phyloP scores from a whole-genome alignment of 2,888 invertebrate genomes.

The Ophioninae sp. region DNA sequence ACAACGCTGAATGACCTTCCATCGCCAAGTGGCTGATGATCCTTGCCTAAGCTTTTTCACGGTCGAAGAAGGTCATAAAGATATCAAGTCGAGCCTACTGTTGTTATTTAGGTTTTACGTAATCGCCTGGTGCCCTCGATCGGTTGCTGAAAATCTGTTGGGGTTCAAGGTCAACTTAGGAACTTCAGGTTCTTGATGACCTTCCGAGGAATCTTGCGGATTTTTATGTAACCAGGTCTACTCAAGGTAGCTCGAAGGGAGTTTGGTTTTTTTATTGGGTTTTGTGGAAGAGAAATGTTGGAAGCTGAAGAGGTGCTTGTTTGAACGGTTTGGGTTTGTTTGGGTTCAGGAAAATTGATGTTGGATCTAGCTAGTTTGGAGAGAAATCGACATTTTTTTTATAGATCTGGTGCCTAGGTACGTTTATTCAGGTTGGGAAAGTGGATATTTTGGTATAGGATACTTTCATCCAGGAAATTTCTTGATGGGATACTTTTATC shows the following conservation, averaged over 20 bases:
- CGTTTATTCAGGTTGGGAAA: too few species aligned
- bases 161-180: neutral
- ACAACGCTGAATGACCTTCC: constrained; percentile 21
- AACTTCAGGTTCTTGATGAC: neutral
- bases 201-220: too few species aligned
- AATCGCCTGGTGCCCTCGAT: neutral
- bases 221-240: too few species aligned
- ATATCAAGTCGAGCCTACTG: neutral
- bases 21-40: constrained; percentile 7
- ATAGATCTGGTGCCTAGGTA: neutral
- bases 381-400: neutral
- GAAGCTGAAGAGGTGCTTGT: too few species aligned
- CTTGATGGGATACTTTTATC: neutral
- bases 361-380: neutral
- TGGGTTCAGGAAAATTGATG: too few species aligned
- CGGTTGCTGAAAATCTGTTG: neutral
- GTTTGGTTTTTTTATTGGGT: too few species aligned
- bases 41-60: constrained; percentile 9
- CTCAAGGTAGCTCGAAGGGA: too few species aligned
- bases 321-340: too few species aligned
- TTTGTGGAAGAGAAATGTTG: too few species aligned
- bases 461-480: too few species aligned
- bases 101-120: neutral
- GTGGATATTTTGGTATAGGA: too few species aligned
- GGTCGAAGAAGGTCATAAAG: neutral